Evolutionary conservation across 2,888 invertebrate genomes (phyloP), one percentile per base, ranked within the genome.

Genomic region (Zootermopsis nevadensis): DNA sequence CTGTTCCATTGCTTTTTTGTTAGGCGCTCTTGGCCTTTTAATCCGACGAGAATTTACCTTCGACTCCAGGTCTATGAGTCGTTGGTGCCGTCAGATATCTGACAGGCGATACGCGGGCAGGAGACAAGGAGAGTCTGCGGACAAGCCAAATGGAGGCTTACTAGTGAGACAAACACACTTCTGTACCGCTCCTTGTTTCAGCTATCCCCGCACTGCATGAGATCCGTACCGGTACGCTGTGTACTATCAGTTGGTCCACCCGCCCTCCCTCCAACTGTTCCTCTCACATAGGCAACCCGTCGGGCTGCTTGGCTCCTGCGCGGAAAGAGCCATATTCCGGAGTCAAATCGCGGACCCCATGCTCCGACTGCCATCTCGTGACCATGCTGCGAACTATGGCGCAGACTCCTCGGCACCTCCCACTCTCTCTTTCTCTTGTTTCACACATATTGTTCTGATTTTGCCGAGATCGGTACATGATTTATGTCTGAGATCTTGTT

Each of bases 1-100:
- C 22, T 81, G 76, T 30, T 84, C 83, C 83, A 83, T 72, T 3
- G 19, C 24, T 22, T 15, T 0, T 31, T 35, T 55, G 30, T n/a
- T 30, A 19, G 27, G 22, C 33, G 31, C 35, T 27, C 3, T 27
- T 30, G 69, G 0, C 12, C 72, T 33, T 22, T 38, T 74, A 38
- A n/a, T 27, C 72, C 35, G 72, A 19, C 22, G 72, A 31, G 31
- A 15, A 3, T 35, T 0, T 4, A n/a, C 10, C 33, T 35, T 24
- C 35, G 38, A 24, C 19, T 48, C 48, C 48, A 12, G 48, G 7
- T 48, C 48, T 48, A 48, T 15, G 15, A 19, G 12, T 48, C 48
- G 15, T 19, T 48, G 15, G 48, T 48, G 48, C 19, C 19, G 48
- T 48, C 48, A 48, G 67, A 2, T 67, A 67, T 27, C 8, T 30